Percentiles rank a stretch among this genome's conserved stretches.
phyloP scores from a whole-genome alignment of 2,797 vertebrate species.

The Dicrostonyx torquatus region DNA sequence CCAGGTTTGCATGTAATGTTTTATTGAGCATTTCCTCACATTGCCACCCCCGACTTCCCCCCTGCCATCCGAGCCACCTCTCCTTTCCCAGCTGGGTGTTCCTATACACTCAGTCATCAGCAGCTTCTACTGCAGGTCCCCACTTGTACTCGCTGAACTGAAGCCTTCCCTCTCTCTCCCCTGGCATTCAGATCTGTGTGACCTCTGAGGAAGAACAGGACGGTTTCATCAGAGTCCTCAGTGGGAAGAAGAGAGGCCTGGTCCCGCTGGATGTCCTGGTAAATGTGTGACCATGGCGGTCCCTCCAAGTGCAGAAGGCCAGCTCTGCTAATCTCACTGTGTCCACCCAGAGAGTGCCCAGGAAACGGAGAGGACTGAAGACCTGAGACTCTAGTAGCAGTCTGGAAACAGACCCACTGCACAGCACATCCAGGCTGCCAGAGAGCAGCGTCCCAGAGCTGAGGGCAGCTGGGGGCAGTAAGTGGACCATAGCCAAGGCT shows the following conservation, averaged over 20 bases:
- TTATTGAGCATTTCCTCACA: not conserved
- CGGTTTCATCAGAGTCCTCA: constrained; percentile 94
- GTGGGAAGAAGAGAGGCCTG: constrained; percentile 96
- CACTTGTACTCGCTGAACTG: not conserved
- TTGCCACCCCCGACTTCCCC: fast-evolving
- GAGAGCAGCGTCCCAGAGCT: not conserved
- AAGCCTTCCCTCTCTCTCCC: constrained; percentile 44
- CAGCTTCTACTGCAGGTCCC: not conserved
- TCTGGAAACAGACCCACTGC: constrained; percentile 41
- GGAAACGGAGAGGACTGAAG: constrained; percentile 76
- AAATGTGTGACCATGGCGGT: constrained; percentile 89
- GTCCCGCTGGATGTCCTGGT: constrained; percentile 94
- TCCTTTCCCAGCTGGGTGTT: not conserved
- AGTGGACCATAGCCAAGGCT: not conserved
- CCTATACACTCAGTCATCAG: not conserved
- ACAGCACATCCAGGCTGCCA: not conserved
- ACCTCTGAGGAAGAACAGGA: constrained; percentile 92
- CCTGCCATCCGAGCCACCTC: not conserved
- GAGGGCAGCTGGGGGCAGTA: not conserved
- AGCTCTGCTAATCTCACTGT: constrained; percentile 81
- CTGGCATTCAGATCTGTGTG: constrained; percentile 93
- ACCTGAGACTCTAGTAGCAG: constrained; percentile 69
- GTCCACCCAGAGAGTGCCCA: constrained; percentile 73
- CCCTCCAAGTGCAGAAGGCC: constrained; percentile 72
- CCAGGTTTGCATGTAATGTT: not conserved